These are phyloP conservation scores for Hydrozoanthus gracilis DNA, from an alignment of 92 coral and sea anemone genomes.

Conservation along the genomic window DNA sequence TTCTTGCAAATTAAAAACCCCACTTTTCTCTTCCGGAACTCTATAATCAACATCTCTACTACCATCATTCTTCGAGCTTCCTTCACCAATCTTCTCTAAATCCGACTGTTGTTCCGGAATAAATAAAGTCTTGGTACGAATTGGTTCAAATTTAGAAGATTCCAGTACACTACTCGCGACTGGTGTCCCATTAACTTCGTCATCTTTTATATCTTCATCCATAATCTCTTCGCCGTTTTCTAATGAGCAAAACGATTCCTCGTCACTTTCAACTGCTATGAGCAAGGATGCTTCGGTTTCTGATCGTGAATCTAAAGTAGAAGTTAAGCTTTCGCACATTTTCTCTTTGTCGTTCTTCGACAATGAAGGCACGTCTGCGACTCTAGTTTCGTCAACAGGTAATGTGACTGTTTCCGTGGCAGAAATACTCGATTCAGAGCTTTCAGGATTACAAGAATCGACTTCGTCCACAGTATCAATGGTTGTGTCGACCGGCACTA, in stretches of 20 bases:
- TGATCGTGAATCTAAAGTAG: background rate
- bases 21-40: background rate
- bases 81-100: background rate
- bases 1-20: background rate
- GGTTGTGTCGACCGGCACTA: background rate
- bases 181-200: background rate
- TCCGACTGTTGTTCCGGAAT: background rate
- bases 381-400: background rate
- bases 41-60: background rate
- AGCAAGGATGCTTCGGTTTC: background rate
- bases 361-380: background rate
- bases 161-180: background rate
- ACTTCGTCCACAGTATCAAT: background rate
- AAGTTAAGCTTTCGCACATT: background rate
- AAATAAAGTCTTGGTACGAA: background rate
- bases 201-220: background rate
- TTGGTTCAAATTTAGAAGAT: conserved; percentile 2
- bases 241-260: conserved; percentile 34
- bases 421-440: background rate
- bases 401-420: background rate
- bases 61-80: background rate
- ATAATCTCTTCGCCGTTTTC: conserved; percentile 5
- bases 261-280: conserved; percentile 7
- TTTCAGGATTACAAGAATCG: background rate
- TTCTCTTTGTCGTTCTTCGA: conserved; percentile 5